A percentile compares a stretch with the other conserved stretches of the same genome.
phyloP scores from a whole-genome alignment of 2,888 invertebrate species.

The Orchestes rusci region DNA sequence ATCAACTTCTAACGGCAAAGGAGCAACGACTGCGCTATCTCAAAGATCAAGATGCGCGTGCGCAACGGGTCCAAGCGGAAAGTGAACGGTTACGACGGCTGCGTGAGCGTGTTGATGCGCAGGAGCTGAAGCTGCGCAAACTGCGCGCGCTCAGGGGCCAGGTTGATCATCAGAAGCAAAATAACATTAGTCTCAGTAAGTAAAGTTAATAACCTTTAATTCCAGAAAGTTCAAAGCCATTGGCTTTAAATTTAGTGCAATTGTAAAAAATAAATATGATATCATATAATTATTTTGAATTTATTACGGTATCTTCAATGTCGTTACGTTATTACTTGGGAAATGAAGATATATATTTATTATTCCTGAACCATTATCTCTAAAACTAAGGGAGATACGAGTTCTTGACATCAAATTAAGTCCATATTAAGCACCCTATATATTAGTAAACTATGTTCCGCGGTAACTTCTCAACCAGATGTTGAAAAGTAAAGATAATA shows the following conservation, averaged over 20 bases:
- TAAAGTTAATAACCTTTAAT: conserved; percentile 33
- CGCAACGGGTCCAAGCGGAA: conserved; percentile 72
- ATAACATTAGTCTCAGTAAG: conserved; percentile 86
- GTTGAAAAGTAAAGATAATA: no score
- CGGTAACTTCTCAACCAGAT: no score
- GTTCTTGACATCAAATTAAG: no score
- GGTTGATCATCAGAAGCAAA: conserved; percentile 87
- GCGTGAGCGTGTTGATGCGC: conserved; percentile 87
- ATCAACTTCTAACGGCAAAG: conserved; percentile 83
- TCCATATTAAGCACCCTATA: no score
- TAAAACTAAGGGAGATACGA: no score
- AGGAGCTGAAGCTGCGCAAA: conserved; percentile 88
- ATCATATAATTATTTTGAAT: no score
- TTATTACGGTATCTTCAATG: not conserved
- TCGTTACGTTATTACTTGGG: not conserved
- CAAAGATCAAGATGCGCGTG: conserved; percentile 84
- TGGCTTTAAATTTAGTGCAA: no score
- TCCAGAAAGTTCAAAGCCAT: no score
- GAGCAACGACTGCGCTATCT: conserved; percentile 90
- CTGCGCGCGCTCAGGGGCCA: conserved; percentile 88
- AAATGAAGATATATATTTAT: no score
- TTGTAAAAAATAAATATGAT: no score
- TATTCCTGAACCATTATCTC: no score
- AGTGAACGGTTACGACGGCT: conserved; percentile 81
- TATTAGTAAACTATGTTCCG: no score